phyloP scores from a whole-genome alignment of 2,888 invertebrate species.

The Zygogramma bicolorata region DNA sequence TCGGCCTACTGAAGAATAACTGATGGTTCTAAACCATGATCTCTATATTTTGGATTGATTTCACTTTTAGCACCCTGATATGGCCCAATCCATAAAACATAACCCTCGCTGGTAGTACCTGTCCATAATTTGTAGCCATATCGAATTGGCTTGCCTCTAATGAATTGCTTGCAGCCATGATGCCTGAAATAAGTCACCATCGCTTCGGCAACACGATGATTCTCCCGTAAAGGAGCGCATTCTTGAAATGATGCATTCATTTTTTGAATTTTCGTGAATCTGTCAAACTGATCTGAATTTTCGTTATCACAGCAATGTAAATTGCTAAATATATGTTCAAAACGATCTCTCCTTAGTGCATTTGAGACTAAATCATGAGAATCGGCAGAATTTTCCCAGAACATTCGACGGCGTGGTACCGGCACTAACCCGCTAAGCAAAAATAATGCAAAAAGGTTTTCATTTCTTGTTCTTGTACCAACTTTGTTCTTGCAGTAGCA shows the following conservation, averaged over 20 bases:
- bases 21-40: constrained; percentile 33
- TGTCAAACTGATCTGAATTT: constrained; percentile 48
- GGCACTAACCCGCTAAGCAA: no score
- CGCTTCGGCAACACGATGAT: constrained; percentile 58
- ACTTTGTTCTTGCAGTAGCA: no score
- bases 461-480: no score
- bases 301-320: constrained; percentile 54
- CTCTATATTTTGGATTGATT: constrained; percentile 42
- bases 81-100: constrained; percentile 43
- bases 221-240: constrained; percentile 51
- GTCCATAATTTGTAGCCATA: no score
- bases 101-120: no score
- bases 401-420: constrained; percentile 47
- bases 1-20: constrained; percentile 39
- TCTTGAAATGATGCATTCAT: constrained; percentile 52
- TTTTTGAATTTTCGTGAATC: constrained; percentile 50
- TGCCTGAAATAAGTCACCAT: constrained; percentile 59
- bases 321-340: constrained; percentile 53
- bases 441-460: no score
- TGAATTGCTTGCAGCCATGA: no score
- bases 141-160: no score
- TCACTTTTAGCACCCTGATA: constrained; percentile 37
- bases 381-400: constrained; percentile 52
- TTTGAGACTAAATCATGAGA: constrained; percentile 45
- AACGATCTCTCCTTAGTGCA: constrained; percentile 53